Evolutionary conservation across 2,888 invertebrate genomes (phyloP), one percentile per base, ranked within the genome.

Genomic region (Stenolophus ochropezus): DNA sequence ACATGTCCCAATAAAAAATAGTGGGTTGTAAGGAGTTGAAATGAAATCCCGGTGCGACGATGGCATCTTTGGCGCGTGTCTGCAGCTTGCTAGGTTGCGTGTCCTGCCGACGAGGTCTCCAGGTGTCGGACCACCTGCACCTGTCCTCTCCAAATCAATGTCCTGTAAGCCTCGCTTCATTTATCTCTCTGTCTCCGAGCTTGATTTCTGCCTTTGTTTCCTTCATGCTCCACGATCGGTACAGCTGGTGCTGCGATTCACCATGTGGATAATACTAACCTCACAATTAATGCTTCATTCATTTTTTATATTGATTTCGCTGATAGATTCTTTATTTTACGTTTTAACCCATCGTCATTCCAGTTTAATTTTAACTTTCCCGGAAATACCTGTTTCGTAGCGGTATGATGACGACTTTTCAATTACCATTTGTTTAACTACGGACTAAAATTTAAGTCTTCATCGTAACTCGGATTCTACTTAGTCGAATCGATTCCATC

Each of bases 101-200:
- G 33, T 42, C 33, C 33, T 42, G 33, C 6, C 33, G 33, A 42
- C 33, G 33, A 42, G 33, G 33, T 42, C 33, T 71, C 88, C 88
- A 88, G 88, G 88, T 88, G 88, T 88, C 85, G 85, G 86, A 86
- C 84, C 84, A 85, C 84, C 85, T 21, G 87, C 88, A 88, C 88
- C 88, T 88, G 88, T 88, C 88, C 87, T 85, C 86, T 86, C 86
- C 88, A 87, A 88, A 88, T 88, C 88, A 88, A 88, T 88, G 88
- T 88, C 87, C 88, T 87, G 86, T 58, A 73, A 73, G 73, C 73
- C 21, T 21, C 47, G 73, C 49, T 73, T 73, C 49, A 73, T 33
- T 73, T 69, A 69, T 69, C 27, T 69, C 33, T 69, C 33, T 42
- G 33, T 42, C 33, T 42, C 33, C 33, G 33, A 42, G 73, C 73